These are phyloP conservation scores for Petromus typicus DNA, from an alignment of 2,113 vertebrate genomes.

Conservation along the genomic window DNA sequence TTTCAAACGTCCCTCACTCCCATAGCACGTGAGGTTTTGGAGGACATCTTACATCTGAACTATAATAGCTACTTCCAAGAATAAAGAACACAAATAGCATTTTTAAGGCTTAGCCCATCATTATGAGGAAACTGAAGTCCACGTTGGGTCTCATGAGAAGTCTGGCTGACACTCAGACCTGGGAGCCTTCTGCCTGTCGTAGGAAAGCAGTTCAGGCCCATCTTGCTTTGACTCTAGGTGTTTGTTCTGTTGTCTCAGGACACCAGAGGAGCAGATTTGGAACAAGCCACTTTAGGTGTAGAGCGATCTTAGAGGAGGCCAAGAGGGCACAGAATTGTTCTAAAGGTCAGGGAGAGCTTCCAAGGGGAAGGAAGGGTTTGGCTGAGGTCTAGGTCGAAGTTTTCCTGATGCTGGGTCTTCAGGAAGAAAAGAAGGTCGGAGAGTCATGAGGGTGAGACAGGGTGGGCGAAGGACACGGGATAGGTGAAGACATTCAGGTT, in stretches of 20 bases:
- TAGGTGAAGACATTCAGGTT: not conserved
- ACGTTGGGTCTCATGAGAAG: not conserved
- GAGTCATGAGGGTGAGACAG: not conserved
- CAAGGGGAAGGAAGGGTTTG: not conserved
- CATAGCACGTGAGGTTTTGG: not conserved
- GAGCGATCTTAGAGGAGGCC: not conserved
- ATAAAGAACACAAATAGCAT: not conserved
- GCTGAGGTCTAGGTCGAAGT: not conserved
- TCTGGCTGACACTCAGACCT: not conserved
- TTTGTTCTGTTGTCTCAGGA: not conserved
- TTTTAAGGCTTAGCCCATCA: not conserved
- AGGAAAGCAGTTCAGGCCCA: not conserved
- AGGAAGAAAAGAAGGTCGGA: not conserved
- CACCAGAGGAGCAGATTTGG: not conserved
- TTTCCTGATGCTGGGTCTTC: not conserved
- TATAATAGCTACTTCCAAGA: not conserved
- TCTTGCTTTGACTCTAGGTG: not conserved
- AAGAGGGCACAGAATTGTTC: not conserved
- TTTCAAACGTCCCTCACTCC: not conserved
- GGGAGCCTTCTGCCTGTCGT: not conserved
- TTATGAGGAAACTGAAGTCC: slow-evolving; percentile 7
- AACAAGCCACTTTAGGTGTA: not conserved
- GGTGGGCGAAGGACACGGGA: not conserved
- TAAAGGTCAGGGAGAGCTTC: not conserved
- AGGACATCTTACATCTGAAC: not conserved